These are phyloP conservation scores for Lissocephala sabroskyi DNA, from an alignment of 2,888 invertebrate species.

Conservation along the genomic window DNA sequence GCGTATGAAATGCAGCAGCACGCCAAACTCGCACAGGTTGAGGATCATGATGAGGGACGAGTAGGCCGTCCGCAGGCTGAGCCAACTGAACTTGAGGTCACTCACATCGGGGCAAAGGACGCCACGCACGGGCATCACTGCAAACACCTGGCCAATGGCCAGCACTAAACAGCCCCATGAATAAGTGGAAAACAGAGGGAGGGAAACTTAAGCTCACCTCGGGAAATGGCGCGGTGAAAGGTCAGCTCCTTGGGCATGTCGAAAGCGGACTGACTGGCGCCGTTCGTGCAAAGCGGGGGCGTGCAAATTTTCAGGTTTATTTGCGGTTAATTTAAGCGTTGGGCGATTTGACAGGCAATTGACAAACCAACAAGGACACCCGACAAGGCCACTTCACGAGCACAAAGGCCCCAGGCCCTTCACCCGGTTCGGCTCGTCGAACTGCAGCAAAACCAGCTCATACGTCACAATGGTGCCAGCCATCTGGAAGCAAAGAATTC, in stretches of 20 bases:
- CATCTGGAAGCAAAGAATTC: slow-evolving; percentile 72
- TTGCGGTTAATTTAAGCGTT: slow-evolving; percentile 34
- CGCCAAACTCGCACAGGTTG: slow-evolving; percentile 57
- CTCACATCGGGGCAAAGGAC: slow-evolving; percentile 38
- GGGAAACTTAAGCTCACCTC: slow-evolving; percentile 34
- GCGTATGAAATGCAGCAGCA: slow-evolving; percentile 44
- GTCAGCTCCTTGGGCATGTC: slow-evolving; percentile 59
- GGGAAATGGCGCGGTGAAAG: slow-evolving; percentile 55
- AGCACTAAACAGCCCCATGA: slow-evolving; percentile 40
- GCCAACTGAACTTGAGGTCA: slow-evolving; percentile 57
- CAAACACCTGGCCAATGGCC: slow-evolving; percentile 66
- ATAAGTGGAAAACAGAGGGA: no score
- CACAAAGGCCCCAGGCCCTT: slow-evolving; percentile 65
- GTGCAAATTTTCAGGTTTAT: slow-evolving; percentile 27
- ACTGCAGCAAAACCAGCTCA: slow-evolving; percentile 79
- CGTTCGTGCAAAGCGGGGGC: slow-evolving; percentile 24
- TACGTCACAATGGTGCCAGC: slow-evolving; percentile 79
- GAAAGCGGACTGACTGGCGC: slow-evolving; percentile 22
- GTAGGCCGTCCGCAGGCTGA: slow-evolving; percentile 52
- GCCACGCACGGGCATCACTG: slow-evolving; percentile 63
- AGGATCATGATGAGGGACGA: slow-evolving; percentile 41
- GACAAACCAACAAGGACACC: slow-evolving; percentile 32
- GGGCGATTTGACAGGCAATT: slow-evolving; percentile 20
- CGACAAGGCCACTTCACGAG: slow-evolving; percentile 25
- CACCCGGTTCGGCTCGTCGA: slow-evolving; percentile 71